A percentile compares a stretch with the other conserved stretches of the same genome.
These are phyloP conservation scores for Psococerastis gibbosa DNA, from an alignment of 2,888 invertebrate genomes.

Conservation along the genomic window DNA sequence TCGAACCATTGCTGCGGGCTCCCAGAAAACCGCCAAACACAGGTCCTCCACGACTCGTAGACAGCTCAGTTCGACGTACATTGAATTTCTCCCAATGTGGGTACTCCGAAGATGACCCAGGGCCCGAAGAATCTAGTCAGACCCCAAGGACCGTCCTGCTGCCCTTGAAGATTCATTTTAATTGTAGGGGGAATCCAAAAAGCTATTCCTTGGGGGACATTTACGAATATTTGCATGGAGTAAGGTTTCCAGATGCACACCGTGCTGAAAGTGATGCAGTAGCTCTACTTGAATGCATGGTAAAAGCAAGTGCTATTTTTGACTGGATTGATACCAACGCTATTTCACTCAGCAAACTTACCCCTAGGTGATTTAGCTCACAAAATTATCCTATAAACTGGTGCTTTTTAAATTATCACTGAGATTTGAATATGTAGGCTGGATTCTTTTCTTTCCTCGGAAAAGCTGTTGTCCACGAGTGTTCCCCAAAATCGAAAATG, in stretches of 20 bases:
- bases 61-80: neutral
- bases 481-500: too few species aligned
- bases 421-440: neutral
- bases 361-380: too few species aligned
- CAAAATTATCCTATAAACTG: too few species aligned
- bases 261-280: slow-evolving; percentile 48
- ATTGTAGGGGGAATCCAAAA: slow-evolving; percentile 15
- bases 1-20: slow-evolving; percentile 6
- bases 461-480: too few species aligned
- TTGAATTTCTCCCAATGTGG: too few species aligned
- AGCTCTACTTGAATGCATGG: slow-evolving; percentile 40
- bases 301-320: slow-evolving; percentile 31
- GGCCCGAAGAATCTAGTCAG: slow-evolving; percentile 1
- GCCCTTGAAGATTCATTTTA: too few species aligned
- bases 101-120: neutral
- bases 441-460: neutral
- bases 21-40: slow-evolving; percentile 10
- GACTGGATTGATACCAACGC: slow-evolving; percentile 31
- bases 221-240: slow-evolving; percentile 33
- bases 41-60: slow-evolving; percentile 1
- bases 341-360: slow-evolving; percentile 23
- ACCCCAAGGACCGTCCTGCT: too few species aligned
- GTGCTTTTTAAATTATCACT: neutral
- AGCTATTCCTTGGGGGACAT: slow-evolving; percentile 35
- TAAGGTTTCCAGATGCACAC: slow-evolving; percentile 32